Conservation (phyloP, 2,888 invertebrate species). For the Machimus rusticus region DNA sequence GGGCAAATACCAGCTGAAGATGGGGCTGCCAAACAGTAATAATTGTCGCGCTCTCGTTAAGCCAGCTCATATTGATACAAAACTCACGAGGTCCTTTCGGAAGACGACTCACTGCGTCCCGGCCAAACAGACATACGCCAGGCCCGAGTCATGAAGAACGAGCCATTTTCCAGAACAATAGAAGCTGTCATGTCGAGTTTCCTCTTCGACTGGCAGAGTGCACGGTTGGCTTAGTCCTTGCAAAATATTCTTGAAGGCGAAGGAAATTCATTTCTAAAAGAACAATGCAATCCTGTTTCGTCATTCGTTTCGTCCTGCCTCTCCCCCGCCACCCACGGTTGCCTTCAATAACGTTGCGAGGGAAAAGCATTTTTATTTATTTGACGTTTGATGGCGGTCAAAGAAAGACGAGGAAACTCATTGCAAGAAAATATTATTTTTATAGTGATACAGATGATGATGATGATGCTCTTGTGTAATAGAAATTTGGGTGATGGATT, state of each 20-base stretch:
- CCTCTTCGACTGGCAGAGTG: slow-evolving; percentile 3
- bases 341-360: neutral
- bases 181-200: slow-evolving; percentile 39
- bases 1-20: neutral
- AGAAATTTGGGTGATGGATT: neutral
- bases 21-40: neutral
- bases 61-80: slow-evolving; percentile 12
- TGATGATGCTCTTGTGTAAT: slow-evolving; percentile 12
- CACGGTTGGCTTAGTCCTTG: slow-evolving; percentile 31
- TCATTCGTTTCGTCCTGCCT: neutral
- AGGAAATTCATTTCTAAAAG: slow-evolving; percentile 41
- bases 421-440: slow-evolving; percentile 27
- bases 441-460: slow-evolving; percentile 31
- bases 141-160: neutral
- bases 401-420: slow-evolving; percentile 30
- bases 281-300: slow-evolving; percentile 34
- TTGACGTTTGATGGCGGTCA: slow-evolving; percentile 40
- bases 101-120: neutral
- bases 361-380: slow-evolving; percentile 40
- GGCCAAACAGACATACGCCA: neutral
- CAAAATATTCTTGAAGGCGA: neutral
- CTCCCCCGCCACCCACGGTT: neutral
- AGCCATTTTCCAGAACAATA: slow-evolving; percentile 37
- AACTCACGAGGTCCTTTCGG: neutral
- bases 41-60: slow-evolving; percentile 15